Conservation (phyloP, 2,888 invertebrate species). For the Aleiodes testaceus region DNA sequence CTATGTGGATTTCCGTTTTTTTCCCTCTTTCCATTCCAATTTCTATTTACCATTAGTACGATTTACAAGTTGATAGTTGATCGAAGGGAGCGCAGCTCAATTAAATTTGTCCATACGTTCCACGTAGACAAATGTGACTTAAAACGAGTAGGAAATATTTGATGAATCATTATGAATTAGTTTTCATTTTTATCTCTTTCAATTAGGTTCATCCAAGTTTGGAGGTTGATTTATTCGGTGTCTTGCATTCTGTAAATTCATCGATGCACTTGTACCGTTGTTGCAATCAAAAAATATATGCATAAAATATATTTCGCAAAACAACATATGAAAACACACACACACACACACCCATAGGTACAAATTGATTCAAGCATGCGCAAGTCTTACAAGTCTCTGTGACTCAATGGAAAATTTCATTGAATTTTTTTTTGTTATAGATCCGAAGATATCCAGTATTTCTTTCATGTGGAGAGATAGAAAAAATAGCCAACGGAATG, state of each 20-base stretch:
- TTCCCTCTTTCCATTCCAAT: no score
- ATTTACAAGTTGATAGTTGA: no score
- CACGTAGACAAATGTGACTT: no score
- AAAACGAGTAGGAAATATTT: not conserved
- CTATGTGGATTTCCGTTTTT: no score
- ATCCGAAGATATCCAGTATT: not conserved
- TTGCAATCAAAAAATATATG: not conserved
- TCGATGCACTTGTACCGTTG: conserved; percentile 26
- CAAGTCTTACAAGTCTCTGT: not conserved
- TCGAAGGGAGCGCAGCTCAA: no score
- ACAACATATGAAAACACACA: conserved; percentile 17
- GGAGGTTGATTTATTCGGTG: conserved; percentile 28
- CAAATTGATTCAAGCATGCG: not conserved
- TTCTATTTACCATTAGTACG: no score
- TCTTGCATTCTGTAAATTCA: conserved; percentile 41
- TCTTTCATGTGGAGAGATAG: not conserved
- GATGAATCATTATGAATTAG: not conserved
- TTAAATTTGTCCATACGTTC: no score
- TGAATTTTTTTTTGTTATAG: not conserved
- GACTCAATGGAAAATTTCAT: not conserved
- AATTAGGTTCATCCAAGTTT: conserved; percentile 18
- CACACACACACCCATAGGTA: conserved; percentile 14
- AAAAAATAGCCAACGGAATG: not conserved
- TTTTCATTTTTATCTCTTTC: not conserved
- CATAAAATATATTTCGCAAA: not conserved